Percentiles rank a stretch among this genome's conserved stretches.
Evolutionary conservation across 1,140 invertebrate species (phyloP).

Genomic region (Drosophila ogumai): DNA sequence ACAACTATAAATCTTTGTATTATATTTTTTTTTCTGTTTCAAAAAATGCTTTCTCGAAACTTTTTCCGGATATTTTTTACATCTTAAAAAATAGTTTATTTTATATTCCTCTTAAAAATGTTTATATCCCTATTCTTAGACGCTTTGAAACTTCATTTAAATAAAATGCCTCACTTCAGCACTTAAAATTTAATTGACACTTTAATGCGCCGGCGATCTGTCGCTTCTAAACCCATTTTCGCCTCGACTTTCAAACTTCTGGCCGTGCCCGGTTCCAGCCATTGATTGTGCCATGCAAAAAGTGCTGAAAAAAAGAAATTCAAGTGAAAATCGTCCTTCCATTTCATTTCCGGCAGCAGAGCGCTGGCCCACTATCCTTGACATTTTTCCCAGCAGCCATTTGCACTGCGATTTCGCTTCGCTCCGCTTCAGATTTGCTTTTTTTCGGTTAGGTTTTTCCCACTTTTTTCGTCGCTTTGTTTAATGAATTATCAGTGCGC

Average conservation of each 20-base stretch:
- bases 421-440: conserved; percentile 34
- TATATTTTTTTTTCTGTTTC: no score
- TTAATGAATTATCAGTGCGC: conserved; percentile 70
- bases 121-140: neutral
- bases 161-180: neutral
- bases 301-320: conserved; percentile 2
- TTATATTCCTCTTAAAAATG: no score
- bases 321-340: conserved; percentile 21
- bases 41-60: no score
- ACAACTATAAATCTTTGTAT: no score
- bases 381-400: conserved; percentile 63
- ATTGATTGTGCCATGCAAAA: neutral
- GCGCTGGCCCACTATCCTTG: conserved; percentile 61
- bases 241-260: conserved; percentile 4
- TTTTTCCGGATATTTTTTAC: neutral
- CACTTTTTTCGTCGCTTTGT: conserved; percentile 45
- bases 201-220: conserved; percentile 6
- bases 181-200: conserved; percentile 6
- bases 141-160: neutral
- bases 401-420: conserved; percentile 39
- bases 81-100: no score
- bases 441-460: conserved; percentile 1
- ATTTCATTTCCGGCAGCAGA: conserved; percentile 45
- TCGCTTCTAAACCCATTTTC: conserved; percentile 10
- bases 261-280: neutral